Evolutionary conservation across 2,113 vertebrate species (phyloP), one percentile per base, ranked within the genome.

Genomic region (Ptychochromis oligacanthus): DNA sequence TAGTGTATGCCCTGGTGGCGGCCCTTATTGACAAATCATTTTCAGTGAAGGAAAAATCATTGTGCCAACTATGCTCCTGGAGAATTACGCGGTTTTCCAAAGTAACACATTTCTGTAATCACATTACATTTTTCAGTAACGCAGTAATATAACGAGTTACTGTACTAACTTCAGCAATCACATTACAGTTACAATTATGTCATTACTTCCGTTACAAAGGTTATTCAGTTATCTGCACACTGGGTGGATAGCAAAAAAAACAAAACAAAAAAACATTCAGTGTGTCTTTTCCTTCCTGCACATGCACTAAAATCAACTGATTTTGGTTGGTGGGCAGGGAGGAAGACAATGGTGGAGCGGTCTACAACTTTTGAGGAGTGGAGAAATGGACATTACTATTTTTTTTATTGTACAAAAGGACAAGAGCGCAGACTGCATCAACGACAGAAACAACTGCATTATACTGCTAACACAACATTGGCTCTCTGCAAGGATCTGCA

Each of bases 1-100:
- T 38, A 65, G n/a, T 43, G 62, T 43, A 64, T 13, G 4, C 3
- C 40, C 4, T 1, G 40, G 20, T 43, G 62, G n/a, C 20, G 61
- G 61, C 34, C 38, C 4, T 22, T 38, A 64, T 64, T 64, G 36
- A 62, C 11, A 62, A n/a, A n/a, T n/a, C n/a, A n/a, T n/a, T n/a
- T n/a, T n/a, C n/a, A n/a, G n/a, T 3, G 0, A 0, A 22, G 0
- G 12, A 13, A 40, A 64, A 40, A 40, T 40, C n/a, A 22, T 64
- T 40, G 36, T 5, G n/a, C 52, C 17, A 18, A 5, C 46, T 49
- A 49, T 46, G 13, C n/a, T n/a, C n/a, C n/a, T n/a, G n/a, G n/a
- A n/a, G n/a, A n/a, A n/a, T n/a, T n/a, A n/a, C n/a, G n/a, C n/a
- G 28, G 28, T 31, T 2, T 65, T n/a, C 62, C 4, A 65, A 43